Percentiles rank a stretch among this genome's conserved stretches.
These are phyloP conservation scores for Eulacestoma nigropectus DNA, from an alignment of 2,113 vertebrate genomes.

Conservation along the genomic window DNA sequence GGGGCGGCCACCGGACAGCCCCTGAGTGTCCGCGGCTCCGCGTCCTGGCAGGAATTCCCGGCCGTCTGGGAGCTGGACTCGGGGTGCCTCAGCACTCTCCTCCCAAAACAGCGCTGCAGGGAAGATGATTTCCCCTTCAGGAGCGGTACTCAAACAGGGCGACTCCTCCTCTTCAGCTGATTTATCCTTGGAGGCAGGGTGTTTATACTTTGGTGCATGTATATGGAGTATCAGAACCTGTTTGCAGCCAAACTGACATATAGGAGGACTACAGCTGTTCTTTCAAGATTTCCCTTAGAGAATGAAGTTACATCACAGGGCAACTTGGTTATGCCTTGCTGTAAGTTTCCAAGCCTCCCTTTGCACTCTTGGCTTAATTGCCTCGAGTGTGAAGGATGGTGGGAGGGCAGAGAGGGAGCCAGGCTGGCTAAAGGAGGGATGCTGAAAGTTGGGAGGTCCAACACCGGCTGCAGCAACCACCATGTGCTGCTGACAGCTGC, in stretches of 20 bases:
- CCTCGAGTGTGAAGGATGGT: accelerated
- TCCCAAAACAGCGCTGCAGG: neutral
- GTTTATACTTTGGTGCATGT: accelerated
- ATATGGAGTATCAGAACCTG: neutral
- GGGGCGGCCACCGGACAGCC: neutral
- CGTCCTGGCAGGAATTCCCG: neutral
- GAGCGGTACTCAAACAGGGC: accelerated
- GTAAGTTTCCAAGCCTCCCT: neutral
- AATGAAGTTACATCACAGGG: neutral
- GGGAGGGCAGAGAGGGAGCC: neutral
- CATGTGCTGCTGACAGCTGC: neutral
- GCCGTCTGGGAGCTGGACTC: neutral
- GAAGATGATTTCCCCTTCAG: neutral
- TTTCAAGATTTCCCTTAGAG: neutral
- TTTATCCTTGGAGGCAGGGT: neutral
- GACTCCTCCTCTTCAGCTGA: neutral
- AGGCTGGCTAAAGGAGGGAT: neutral
- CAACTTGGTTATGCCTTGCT: neutral
- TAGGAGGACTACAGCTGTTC: neutral
- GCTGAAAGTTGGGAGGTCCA: neutral
- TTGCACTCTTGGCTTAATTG: neutral
- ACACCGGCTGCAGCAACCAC: neutral
- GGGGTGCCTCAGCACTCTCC: neutral
- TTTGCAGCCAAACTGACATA: neutral
- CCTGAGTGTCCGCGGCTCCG: neutral